Base-by-base conservation (phyloP, 2,888 invertebrate genomes). In the Nematopogon swammerdamellus region DNA sequence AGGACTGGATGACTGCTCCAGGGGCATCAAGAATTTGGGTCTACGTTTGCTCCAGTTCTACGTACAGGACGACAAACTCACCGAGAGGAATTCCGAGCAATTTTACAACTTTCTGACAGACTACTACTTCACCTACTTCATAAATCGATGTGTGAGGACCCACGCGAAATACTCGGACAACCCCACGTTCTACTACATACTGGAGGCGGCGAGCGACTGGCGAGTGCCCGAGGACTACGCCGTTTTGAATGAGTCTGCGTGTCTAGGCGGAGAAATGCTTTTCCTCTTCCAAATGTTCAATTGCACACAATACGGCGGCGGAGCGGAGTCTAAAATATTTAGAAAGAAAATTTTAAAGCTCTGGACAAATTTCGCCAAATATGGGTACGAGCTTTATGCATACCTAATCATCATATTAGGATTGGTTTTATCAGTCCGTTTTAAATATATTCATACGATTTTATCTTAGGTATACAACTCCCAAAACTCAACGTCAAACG, bases 351-450 rank as follows among this genome's bases (percentile, higher is more conserved):
- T 77, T 46, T 58, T 74, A 2, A 71, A 65, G 58, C 66, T 80
- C 70, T 81, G 80, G 77, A 79, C 79, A 0, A 80, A 80, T 58
- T 81, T 81, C 59, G 79, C 80, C 36, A 79, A 72, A 67, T 69
- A 64, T 56, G 72, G 80, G 81, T 80, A 64, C 5, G 10, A 25
- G 25, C 25, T 10, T 4, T 4, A 25, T 6, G 25, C 4, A 10
- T 25, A 6, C 4, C 10, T 25, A 10, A 25, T 4, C 10, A 25
- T 25, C 4, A 10, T 10, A 25, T 10, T 6, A 6, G 5, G 25
- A 10, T 25, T 19, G 29, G 16, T 20, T 19, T 46, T 25, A 30
- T 46, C 10, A 29, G 42, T 19, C 17, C 8, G 8, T 18, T 2
- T 16, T 16, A 46, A 25, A 19, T 8, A 4, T 19, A 46, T 29